A percentile compares a stretch with the other conserved stretches of the same genome.
phyloP scores from a whole-genome alignment of 92 coral and sea anemone genomes.

The Actinostola sp. region DNA sequence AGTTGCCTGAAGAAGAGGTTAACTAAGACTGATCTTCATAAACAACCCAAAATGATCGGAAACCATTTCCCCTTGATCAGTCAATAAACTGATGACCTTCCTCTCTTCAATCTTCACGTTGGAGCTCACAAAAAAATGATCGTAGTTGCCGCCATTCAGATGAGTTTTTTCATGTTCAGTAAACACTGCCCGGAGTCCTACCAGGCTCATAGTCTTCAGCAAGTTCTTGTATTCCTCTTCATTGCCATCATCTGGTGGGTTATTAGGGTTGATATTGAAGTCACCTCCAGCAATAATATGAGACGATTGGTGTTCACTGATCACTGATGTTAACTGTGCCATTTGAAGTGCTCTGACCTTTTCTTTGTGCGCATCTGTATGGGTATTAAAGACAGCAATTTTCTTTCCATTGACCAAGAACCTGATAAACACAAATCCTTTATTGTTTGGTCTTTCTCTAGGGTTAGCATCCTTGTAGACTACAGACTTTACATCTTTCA shows the following conservation, averaged over 20 bases:
- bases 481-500: conserved; percentile 34
- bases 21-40: conserved; percentile 16
- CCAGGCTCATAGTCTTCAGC: conserved; percentile 21
- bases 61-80: conserved; percentile 48
- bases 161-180: conserved; percentile 49
- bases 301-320: conserved; percentile 33
- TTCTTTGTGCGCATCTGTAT: conserved; percentile 61
- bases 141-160: conserved; percentile 51
- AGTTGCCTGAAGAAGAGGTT: background rate
- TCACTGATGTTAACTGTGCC: conserved; percentile 33
- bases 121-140: conserved; percentile 59
- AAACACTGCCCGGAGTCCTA: conserved; percentile 45
- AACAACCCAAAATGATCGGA: conserved; percentile 70
- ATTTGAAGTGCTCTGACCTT: conserved; percentile 51
- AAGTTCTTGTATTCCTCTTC: conserved; percentile 40
- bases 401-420: conserved; percentile 22
- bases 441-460: conserved; percentile 43
- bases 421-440: conserved; percentile 72
- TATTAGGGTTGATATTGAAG: conserved; percentile 63
- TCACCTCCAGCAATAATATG: conserved; percentile 75
- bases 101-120: conserved; percentile 31
- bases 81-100: conserved; percentile 35
- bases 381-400: conserved; percentile 58
- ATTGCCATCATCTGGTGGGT: conserved; percentile 44
- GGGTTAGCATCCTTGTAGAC: conserved; percentile 33